Evolutionary conservation across 2,797 vertebrate species (phyloP).

Genomic region (Cyprinodon diabolis): DNA sequence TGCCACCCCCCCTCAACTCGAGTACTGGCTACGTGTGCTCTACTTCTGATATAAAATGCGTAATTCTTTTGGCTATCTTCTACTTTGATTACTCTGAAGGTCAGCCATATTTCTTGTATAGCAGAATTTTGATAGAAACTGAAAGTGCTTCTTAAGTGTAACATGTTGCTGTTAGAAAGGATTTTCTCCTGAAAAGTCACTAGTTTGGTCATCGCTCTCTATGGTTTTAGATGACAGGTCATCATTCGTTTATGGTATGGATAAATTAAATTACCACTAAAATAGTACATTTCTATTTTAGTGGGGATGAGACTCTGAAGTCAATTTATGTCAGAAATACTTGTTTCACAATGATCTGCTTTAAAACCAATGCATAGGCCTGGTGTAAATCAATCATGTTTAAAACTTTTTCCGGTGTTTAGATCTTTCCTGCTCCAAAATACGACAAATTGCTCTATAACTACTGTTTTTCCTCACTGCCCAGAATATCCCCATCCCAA

Average conservation of each 20-base stretch:
- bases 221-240: background rate
- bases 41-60: too few relatives aligned
- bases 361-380: background rate
- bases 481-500: constrained; percentile 93
- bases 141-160: too few relatives aligned
- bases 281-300: background rate
- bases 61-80: too few relatives aligned
- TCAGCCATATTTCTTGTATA: too few relatives aligned
- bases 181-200: background rate
- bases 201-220: background rate
- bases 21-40: too few relatives aligned
- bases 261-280: background rate
- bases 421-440: background rate
- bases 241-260: background rate
- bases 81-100: background rate
- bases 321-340: background rate
- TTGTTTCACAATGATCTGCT: background rate
- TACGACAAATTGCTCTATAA: background rate
- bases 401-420: background rate
- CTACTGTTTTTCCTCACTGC: constrained; percentile 32
- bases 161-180: too few relatives aligned
- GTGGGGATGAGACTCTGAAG: background rate
- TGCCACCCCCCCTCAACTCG: too few relatives aligned
- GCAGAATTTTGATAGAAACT: too few relatives aligned
- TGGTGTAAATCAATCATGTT: background rate